These are phyloP conservation scores for Halotydeus destructor DNA, from an alignment of 1,140 invertebrate genomes.

Conservation along the genomic window DNA sequence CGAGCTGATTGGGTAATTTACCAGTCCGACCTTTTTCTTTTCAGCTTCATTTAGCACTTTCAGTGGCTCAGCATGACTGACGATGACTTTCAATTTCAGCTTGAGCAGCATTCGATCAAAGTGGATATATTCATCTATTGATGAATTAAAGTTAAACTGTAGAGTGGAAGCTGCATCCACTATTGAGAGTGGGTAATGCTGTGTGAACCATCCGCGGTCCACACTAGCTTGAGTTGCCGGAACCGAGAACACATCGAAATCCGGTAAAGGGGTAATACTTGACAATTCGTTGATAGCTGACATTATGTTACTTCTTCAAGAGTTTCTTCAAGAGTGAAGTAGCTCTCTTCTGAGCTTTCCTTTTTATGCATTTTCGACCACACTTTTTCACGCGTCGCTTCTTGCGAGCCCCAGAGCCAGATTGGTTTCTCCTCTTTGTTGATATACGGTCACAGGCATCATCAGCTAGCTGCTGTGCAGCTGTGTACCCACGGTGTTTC, in stretches of 20 bases:
- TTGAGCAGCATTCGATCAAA: conserved; percentile 23
- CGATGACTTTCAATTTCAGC: conserved; percentile 21
- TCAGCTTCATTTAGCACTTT: conserved; percentile 8
- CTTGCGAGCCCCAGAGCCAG: too few relatives aligned
- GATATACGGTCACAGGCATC: background rate
- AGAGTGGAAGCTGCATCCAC: conserved; percentile 22
- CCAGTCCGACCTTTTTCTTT: conserved; percentile 13
- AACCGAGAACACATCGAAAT: conserved; percentile 27
- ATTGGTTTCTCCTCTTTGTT: background rate
- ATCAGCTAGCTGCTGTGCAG: background rate
- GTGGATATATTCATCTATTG: conserved; percentile 24
- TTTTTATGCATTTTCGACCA: background rate
- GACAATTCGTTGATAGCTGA: conserved; percentile 6
- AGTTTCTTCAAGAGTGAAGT: background rate
- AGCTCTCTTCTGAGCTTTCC: too few relatives aligned
- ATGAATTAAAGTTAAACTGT: conserved; percentile 23
- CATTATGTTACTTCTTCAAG: conserved; percentile 4
- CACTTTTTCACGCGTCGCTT: background rate
- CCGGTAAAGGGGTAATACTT: conserved; percentile 14
- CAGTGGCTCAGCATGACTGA: conserved; percentile 14
- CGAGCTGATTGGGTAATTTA: conserved; percentile 25
- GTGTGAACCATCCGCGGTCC: conserved; percentile 20
- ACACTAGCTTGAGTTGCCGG: conserved; percentile 26
- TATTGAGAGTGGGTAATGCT: conserved; percentile 26
- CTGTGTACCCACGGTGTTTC: background rate